Conservation (phyloP, 2,113 vertebrate genomes). For the Forbesichthys agassizii region DNA sequence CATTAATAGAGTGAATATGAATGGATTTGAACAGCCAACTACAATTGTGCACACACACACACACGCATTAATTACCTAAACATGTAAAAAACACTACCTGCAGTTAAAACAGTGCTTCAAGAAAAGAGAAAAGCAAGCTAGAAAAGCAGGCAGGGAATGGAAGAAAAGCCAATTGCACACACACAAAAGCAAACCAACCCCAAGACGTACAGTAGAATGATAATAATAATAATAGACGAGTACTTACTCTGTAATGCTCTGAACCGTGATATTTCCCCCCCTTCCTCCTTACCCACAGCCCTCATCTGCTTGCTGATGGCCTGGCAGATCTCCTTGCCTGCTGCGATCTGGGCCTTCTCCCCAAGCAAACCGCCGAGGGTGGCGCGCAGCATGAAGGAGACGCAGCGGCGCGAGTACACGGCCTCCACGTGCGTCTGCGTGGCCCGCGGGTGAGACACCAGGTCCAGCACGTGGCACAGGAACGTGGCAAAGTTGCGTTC, state of each 20-base stretch:
- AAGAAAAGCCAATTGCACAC: background rate
- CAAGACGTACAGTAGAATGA: slow-evolving; percentile 26
- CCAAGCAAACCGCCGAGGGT: slow-evolving; percentile 93
- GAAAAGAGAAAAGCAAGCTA: slow-evolving; percentile 14
- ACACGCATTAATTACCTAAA: slow-evolving; percentile 12
- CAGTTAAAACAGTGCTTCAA: background rate
- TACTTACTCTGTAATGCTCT: slow-evolving; percentile 82
- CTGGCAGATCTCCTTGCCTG: slow-evolving; percentile 97
- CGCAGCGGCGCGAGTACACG: slow-evolving; percentile 96
- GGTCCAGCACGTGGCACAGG: slow-evolving; percentile 91
- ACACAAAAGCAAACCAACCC: slow-evolving; percentile 54
- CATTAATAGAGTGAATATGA: slow-evolving; percentile 18
- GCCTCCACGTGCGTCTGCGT: slow-evolving; percentile 97
- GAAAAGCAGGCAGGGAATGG: slow-evolving; percentile 17
- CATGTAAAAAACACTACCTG: background rate
- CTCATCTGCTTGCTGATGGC: slow-evolving; percentile 99
- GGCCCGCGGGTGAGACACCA: slow-evolving; percentile 95
- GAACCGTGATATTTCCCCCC: slow-evolving; percentile 80
- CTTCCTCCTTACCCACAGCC: slow-evolving; percentile 92
- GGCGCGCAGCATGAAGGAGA: slow-evolving; percentile 95
- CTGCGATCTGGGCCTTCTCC: slow-evolving; percentile 98
- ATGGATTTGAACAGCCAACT: slow-evolving; percentile 10
- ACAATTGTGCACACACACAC: slow-evolving; percentile 17
- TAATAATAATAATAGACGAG: slow-evolving; percentile 61
- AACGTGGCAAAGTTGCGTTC: slow-evolving; percentile 96